Percentiles rank a stretch among this genome's conserved stretches.
Conservation (phyloP, 2,113 vertebrate genomes). For the Barbus barbus region DNA sequence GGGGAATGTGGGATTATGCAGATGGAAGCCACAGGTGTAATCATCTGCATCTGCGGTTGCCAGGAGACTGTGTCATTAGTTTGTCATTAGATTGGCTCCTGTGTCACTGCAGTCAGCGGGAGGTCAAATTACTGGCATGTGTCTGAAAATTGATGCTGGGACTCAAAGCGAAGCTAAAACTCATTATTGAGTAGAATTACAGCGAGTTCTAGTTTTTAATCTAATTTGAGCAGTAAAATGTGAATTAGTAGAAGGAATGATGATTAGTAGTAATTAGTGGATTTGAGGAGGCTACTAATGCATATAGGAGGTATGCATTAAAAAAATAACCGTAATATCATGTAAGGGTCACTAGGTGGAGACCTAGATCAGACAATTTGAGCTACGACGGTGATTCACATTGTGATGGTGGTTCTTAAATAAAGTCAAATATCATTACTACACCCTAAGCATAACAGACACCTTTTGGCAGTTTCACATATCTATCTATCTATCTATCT, state of each 20-base stretch:
- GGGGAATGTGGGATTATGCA: not conserved
- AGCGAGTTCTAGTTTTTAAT: not conserved
- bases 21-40: not conserved
- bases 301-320: not conserved
- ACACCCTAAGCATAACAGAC: no score
- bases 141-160: not conserved
- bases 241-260: not conserved
- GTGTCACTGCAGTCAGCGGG: constrained; percentile 35
- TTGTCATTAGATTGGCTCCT: constrained; percentile 50
- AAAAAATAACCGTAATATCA: not conserved
- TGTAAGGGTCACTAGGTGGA: constrained; percentile 64
- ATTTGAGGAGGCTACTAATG: not conserved
- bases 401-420: not conserved
- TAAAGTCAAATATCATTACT: not conserved
- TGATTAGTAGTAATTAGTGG: not conserved
- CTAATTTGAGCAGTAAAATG: not conserved
- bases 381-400: constrained; percentile 24
- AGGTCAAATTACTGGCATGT: constrained; percentile 60
- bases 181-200: constrained; percentile 15
- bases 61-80: constrained; percentile 56
- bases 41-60: constrained; percentile 57
- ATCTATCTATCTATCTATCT: no score
- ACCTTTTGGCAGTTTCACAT: no score
- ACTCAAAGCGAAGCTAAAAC: not conserved
- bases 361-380: constrained; percentile 50